A percentile compares a stretch with the other conserved stretches of the same genome.
Evolutionary conservation across 2,888 invertebrate species (phyloP).

Genomic region (Habroteleia sp.): DNA sequence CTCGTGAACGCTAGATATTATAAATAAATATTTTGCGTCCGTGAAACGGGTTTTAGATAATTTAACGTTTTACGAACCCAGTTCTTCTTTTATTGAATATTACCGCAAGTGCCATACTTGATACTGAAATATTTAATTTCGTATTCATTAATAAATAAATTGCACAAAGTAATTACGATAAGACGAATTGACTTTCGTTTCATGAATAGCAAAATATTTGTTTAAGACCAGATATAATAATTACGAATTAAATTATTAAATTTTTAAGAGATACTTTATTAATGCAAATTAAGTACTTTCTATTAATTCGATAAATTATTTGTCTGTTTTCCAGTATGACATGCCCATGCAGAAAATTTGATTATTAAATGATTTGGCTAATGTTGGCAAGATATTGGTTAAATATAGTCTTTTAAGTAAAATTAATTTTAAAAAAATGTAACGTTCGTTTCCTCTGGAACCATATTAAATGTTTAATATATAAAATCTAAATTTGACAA

Average conservation of each 20-base stretch:
- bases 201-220: constrained; percentile 17
- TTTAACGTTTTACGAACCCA: neutral
- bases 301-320: constrained; percentile 10
- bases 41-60: constrained; percentile 7
- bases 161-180: neutral
- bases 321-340: constrained; percentile 16
- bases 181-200: constrained; percentile 16
- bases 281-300: neutral
- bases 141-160: too few relatives aligned
- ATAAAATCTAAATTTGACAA: too few relatives aligned
- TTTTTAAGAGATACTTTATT: constrained; percentile 19
- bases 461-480: too few relatives aligned
- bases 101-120: constrained; percentile 30
- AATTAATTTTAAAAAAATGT: too few relatives aligned
- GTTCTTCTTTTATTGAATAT: constrained; percentile 23
- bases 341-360: too few relatives aligned
- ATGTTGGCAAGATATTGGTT: too few relatives aligned
- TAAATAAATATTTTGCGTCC: constrained; percentile 28
- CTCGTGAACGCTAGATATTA: constrained; percentile 7
- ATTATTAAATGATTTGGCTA: too few relatives aligned
- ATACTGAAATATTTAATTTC: too few relatives aligned
- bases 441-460: too few relatives aligned
- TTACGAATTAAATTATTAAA: constrained; percentile 23
- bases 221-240: constrained; percentile 2
- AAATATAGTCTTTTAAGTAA: too few relatives aligned